These are phyloP conservation scores for Acropternis orthonyx DNA, from an alignment of 2,797 vertebrate genomes.

Conservation along the genomic window DNA sequence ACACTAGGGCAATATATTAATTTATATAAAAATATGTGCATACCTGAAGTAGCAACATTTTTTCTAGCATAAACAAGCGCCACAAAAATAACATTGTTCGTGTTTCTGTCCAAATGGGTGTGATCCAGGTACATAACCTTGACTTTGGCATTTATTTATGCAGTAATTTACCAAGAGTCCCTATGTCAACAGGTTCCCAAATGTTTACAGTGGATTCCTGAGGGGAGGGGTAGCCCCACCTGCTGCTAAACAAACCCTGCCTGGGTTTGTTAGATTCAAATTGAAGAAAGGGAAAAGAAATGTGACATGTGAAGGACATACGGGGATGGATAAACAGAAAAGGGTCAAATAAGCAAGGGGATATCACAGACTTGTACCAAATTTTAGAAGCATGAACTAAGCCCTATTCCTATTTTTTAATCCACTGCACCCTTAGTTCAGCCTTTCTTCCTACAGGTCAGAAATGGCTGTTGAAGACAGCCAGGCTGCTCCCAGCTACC, in stretches of 20 bases:
- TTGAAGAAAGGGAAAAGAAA: not conserved
- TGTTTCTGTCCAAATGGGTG: not conserved
- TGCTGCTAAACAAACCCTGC: not conserved
- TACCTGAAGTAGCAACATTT: not conserved
- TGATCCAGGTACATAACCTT: not conserved
- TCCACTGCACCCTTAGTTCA: rapidly evolving
- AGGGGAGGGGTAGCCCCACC: not conserved
- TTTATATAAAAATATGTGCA: not conserved
- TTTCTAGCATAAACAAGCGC: not conserved
- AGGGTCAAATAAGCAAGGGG: not conserved
- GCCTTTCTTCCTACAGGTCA: not conserved
- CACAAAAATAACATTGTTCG: not conserved
- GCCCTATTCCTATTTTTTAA: not conserved
- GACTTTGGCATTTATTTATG: not conserved
- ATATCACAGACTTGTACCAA: not conserved
- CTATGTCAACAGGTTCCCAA: not conserved
- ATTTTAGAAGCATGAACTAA: not conserved
- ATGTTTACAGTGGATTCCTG: not conserved
- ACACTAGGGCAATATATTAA: not conserved
- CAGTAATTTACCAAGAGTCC: not conserved
- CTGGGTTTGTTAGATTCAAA: not conserved
- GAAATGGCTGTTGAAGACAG: not conserved
- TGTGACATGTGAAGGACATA: not conserved
- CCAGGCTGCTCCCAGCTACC: not conserved
- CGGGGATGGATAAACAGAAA: not conserved